Evolutionary conservation across 2,888 invertebrate species (phyloP), one percentile per base, ranked within the genome.

Genomic region (Zygogramma bicolorata): DNA sequence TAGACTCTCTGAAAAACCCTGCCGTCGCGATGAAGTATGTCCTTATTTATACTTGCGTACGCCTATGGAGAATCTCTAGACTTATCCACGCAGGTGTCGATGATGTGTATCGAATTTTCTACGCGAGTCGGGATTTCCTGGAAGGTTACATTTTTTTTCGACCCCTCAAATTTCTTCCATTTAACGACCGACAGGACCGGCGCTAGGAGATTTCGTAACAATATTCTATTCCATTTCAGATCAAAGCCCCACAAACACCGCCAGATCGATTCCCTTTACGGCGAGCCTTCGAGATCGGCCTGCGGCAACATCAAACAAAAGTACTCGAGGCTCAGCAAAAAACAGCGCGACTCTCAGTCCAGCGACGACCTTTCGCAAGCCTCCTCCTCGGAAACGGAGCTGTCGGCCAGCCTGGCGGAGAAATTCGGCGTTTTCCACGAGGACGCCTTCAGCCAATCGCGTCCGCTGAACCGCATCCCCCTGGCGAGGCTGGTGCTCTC

Each of bases 401-500:
- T 77, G 49, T 70, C 75, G 20, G 69, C 77, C 46, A 75, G 75
- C 40, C 68, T 77, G 49, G 68, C 75, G 20, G 69, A 76, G 13
- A 70, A 73, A 40, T 40, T 79, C 15, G 75, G 76, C 15, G 67
- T 79, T 3, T 57, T 79, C 27, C 65, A 78, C 1, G 79, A 80
- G 42, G 68, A 76, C 46, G 69, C 73, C 27, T 61, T 8, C 8
- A 34, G 38, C 6, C 38, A 61, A 53, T n/a, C 53, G 8, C 53
- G 34, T 27, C 62, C 42, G 20, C 25, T 22, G 7, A 80, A 83
- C 68, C 75, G 85, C 40, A 80, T 86, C 13, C 85, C 84, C 58
- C 74, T 87, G 61, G 84, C 86, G 0, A 83, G 85, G 27, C 76
- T 86, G 27, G 83, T 82, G 15, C 78, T 87, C 0, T 84, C 85